A percentile compares a stretch with the other conserved stretches of the same genome.
Evolutionary conservation across 2,888 invertebrate genomes (phyloP).

Genomic region (Zele albiditarsus): DNA sequence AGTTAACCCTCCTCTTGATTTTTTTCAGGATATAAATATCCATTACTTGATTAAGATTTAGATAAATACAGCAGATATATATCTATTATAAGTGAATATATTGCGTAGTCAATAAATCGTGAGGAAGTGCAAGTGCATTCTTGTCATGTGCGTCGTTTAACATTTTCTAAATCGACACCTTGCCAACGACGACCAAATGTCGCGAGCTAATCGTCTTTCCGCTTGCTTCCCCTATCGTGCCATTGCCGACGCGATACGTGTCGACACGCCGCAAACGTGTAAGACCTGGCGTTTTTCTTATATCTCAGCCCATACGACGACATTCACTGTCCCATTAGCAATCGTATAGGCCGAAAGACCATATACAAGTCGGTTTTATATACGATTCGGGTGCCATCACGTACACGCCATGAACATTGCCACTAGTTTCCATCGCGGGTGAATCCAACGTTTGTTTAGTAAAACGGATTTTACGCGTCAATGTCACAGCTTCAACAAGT

Average conservation of each 20-base stretch:
- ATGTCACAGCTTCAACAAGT: slow-evolving; percentile 20
- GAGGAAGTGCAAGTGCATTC: slow-evolving; percentile 42
- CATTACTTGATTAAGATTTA: background rate
- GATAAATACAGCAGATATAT: background rate
- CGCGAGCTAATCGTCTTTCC: slow-evolving; percentile 57
- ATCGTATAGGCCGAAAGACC: slow-evolving; percentile 35
- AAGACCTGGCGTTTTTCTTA: slow-evolving; percentile 46
- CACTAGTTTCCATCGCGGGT: slow-evolving; percentile 63
- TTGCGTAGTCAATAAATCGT: background rate
- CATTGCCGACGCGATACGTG: slow-evolving; percentile 49
- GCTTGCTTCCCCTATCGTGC: slow-evolving; percentile 28
- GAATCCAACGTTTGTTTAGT: slow-evolving; percentile 44
- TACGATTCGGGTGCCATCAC: slow-evolving; percentile 65
- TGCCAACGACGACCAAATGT: slow-evolving; percentile 46
- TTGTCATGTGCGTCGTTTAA: slow-evolving; percentile 47
- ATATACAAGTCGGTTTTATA: slow-evolving; percentile 45
- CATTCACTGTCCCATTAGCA: slow-evolving; percentile 33
- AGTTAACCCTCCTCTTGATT: too few relatives aligned
- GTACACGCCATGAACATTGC: slow-evolving; percentile 57
- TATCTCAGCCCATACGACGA: slow-evolving; percentile 10
- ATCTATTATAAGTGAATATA: slow-evolving; percentile 2
- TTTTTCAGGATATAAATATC: too few relatives aligned
- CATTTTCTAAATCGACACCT: slow-evolving; percentile 60
- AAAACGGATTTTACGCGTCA: slow-evolving; percentile 25
- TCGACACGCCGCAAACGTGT: slow-evolving; percentile 52